Percentiles rank a stretch among this genome's conserved stretches.
phyloP scores from a whole-genome alignment of 2,113 vertebrate species.

The Deroptyus accipitrinus region DNA sequence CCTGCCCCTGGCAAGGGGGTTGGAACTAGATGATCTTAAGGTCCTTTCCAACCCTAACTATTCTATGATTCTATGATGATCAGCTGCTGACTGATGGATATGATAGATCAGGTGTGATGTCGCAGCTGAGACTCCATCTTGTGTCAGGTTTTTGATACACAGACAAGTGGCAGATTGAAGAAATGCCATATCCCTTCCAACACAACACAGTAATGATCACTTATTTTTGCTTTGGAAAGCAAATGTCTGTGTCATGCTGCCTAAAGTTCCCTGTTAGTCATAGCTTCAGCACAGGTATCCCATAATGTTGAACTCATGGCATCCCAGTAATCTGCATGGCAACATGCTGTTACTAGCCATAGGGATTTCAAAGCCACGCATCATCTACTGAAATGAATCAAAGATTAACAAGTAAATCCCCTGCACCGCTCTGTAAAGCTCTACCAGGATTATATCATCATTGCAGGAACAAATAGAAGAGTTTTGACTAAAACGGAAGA shows the following conservation, averaged over 20 bases:
- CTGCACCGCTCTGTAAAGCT: conserved; percentile 20
- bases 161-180: neutral
- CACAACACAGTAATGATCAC: neutral
- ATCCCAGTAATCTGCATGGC: conserved; percentile 48
- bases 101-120: neutral
- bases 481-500: conserved; percentile 27
- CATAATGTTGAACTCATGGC: neutral
- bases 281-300: conserved; percentile 1
- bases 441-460: conserved; percentile 48
- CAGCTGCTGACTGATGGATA: neutral
- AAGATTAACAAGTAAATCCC: conserved; percentile 56
- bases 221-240: neutral
- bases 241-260: neutral
- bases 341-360: neutral
- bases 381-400: conserved; percentile 47
- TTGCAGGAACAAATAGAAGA: conserved; percentile 28
- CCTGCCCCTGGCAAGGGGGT: too few species aligned
- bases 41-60: too few species aligned
- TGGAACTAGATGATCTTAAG: too few species aligned
- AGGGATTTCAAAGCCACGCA: conserved; percentile 12
- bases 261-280: neutral
- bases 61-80: neutral
- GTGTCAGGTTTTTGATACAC: neutral
- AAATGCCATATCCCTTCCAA: neutral
- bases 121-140: neutral